Conservation (phyloP, 2,113 vertebrate genomes). For the Cariama cristata region DNA sequence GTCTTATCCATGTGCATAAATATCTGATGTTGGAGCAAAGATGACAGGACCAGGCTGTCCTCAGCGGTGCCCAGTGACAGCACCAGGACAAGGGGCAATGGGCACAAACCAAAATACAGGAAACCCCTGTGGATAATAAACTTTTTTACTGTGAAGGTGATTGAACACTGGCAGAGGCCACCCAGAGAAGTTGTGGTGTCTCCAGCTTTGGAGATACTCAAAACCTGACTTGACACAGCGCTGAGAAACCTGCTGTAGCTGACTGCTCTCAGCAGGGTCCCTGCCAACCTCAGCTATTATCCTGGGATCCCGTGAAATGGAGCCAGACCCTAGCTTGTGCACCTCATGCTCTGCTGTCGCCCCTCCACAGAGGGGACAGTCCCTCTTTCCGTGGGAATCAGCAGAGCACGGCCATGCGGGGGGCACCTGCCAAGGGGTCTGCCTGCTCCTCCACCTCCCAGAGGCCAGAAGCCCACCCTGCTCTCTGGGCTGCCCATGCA, state of each 20-base stretch:
- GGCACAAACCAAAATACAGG: background rate
- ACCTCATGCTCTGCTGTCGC: background rate
- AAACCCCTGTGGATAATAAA: background rate
- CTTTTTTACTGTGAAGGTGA: background rate
- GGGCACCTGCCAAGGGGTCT: background rate
- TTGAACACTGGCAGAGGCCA: background rate
- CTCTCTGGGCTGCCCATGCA: background rate
- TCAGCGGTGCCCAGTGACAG: background rate
- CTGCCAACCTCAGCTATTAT: background rate
- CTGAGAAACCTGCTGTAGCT: background rate
- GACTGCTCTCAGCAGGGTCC: background rate
- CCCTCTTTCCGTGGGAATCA: background rate
- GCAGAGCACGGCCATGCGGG: fast-evolving
- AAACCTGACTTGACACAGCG: background rate
- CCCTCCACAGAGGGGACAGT: fast-evolving
- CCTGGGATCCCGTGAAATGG: background rate
- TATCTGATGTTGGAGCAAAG: background rate
- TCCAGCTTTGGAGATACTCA: background rate
- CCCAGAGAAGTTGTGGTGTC: background rate
- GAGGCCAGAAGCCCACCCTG: background rate
- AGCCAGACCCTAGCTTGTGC: background rate
- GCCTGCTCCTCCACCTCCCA: background rate
- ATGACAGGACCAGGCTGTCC: background rate
- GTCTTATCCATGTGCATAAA: background rate
- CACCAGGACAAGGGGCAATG: background rate